Evolutionary conservation across 2,888 invertebrate genomes (phyloP), one percentile per base, ranked within the genome.

Genomic region (Athetis lepigone): DNA sequence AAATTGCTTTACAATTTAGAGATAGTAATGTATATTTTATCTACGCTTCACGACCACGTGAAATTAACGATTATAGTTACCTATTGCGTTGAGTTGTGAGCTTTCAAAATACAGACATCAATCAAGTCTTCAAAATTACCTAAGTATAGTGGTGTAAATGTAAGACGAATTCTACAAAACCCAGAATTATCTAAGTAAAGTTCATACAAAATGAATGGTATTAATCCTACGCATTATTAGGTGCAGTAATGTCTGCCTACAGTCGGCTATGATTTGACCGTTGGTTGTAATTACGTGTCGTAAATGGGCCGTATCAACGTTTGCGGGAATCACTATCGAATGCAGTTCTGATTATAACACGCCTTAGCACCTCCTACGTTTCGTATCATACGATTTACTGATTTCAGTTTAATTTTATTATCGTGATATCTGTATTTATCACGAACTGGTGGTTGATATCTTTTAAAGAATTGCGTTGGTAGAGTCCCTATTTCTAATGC

Each of bases 271-370:
- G 70, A 81, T 70, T 80, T 82, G 83, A 82, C 81, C 83, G 79
- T 79, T 82, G 81, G 73, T 78, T 80, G 83, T 88, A 90, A 92
- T 91, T 90, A 91, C 82, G 78, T 75, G 82, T 86, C 84, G 86
- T 91, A 92, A 91, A 91, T 90, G 80, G 79, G 72, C 75, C 75
- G 77, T 83, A 88, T 89, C 85, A 81, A 80, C 70, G 72, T 81
- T 79, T 80, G 80, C 75, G 60, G 67, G 79, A 83, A 80, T 82
- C 68, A 75, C 74, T 75, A 82, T 77, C 67, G 65, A 70, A 72
- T 80, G 79, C 79, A 81, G 79, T 85, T 81, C 82, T 70, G 79
- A 82, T 85, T 79, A 84, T 83, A 83, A 83, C 73, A 73, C 77
- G 75, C 80, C 77, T 75, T 71, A 66, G 59, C 75, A 69, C 81